These are phyloP conservation scores for Morbakka virulenta DNA, from an alignment of 30 jellyfish, hydroid and myxozoan genomes.

Conservation along the genomic window DNA sequence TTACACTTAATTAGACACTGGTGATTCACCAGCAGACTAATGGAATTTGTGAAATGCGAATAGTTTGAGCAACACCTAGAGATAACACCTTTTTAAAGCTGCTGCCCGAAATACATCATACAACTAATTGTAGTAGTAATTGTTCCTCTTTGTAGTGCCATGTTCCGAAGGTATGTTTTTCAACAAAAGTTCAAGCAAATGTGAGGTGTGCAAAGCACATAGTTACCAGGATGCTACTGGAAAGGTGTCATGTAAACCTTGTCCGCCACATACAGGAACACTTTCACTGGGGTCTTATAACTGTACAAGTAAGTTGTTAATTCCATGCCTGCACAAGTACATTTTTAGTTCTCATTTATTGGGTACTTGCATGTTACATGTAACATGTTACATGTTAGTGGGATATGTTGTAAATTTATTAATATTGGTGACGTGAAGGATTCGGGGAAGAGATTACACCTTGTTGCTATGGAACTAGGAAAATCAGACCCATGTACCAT, in stretches of 20 bases:
- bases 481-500: too few relatives aligned
- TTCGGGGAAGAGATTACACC: neutral
- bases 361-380: neutral
- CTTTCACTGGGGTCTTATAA: conserved; percentile 46
- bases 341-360: too few relatives aligned
- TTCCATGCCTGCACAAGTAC: neutral
- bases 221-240: conserved; percentile 33
- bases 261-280: conserved; percentile 84
- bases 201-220: conserved; percentile 64
- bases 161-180: conserved; percentile 80
- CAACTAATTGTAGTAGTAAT: neutral
- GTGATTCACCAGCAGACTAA: too few relatives aligned
- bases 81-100: too few relatives aligned
- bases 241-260: conserved; percentile 23
- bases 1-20: too few relatives aligned
- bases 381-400: too few relatives aligned
- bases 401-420: too few relatives aligned
- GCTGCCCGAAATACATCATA: too few relatives aligned
- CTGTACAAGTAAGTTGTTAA: conserved; percentile 63
- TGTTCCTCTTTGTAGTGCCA: conserved; percentile 41
- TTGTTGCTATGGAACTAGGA: too few relatives aligned
- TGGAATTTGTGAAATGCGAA: too few relatives aligned
- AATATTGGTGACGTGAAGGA: neutral
- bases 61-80: too few relatives aligned
- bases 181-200: conserved; percentile 44